phyloP scores from a whole-genome alignment of 2,797 vertebrate genomes.

The Enteromius trimaculatus region DNA sequence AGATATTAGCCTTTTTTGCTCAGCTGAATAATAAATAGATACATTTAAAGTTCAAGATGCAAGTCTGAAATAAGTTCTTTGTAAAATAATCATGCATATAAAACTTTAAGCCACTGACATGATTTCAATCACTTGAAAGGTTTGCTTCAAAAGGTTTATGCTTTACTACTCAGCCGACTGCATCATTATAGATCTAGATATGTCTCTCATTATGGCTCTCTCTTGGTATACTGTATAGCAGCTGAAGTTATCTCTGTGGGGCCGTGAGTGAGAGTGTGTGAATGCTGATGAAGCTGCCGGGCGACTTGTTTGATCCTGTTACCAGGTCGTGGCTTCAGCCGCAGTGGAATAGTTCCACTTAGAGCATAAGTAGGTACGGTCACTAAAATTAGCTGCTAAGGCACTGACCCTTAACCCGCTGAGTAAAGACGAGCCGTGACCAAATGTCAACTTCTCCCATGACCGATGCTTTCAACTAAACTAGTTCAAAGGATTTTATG shows the following conservation, averaged over 20 bases:
- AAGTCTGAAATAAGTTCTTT: neutral
- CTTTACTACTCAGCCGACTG: neutral
- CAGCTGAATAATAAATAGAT: too few relatives aligned
- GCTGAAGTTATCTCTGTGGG: neutral
- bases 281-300: constrained; percentile 21
- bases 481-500: neutral
- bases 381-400: constrained; percentile 78
- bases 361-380: constrained; percentile 73
- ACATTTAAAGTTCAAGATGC: neutral
- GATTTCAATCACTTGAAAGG: neutral
- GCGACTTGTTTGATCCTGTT: constrained; percentile 73
- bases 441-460: constrained; percentile 59
- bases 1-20: neutral
- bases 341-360: constrained; percentile 73
- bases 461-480: constrained; percentile 10
- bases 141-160: neutral
- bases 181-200: neutral
- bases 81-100: neutral
- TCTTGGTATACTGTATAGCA: neutral
- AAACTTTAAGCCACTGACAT: neutral
- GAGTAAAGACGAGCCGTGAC: constrained; percentile 48
- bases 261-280: constrained; percentile 16
- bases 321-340: constrained; percentile 75
- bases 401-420: constrained; percentile 71
- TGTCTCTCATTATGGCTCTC: neutral